Conservation (phyloP, 2,113 vertebrate genomes). For the Crocuta crocuta region DNA sequence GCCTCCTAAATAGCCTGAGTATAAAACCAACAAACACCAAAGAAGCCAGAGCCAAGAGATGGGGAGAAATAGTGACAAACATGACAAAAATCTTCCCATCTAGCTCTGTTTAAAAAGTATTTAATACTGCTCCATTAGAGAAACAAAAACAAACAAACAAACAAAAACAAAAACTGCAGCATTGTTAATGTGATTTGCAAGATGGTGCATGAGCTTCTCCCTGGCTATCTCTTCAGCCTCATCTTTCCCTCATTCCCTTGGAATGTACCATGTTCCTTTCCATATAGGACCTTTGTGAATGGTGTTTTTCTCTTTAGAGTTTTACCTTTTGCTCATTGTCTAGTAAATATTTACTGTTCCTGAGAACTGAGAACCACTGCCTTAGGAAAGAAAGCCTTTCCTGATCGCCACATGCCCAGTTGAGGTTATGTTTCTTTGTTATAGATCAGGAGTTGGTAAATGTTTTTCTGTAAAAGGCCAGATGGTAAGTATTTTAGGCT, state of each 20-base stretch:
- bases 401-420: background rate
- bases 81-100: background rate
- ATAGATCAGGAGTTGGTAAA: background rate
- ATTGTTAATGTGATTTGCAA: background rate
- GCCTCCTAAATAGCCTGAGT: background rate
- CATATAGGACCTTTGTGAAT: background rate
- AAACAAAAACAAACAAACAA: background rate
- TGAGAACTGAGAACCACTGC: background rate
- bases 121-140: background rate
- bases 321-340: background rate
- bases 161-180: too few species aligned
- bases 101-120: background rate
- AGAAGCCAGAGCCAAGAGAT: background rate
- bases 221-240: background rate
- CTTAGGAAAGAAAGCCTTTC: background rate
- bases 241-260: background rate
- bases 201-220: background rate
- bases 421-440: background rate
- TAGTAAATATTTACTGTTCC: background rate
- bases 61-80: background rate
- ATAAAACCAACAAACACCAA: background rate
- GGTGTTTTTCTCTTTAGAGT: background rate
- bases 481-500: background rate
- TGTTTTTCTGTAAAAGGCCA: background rate
- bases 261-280: background rate